A percentile compares a stretch with the other conserved stretches of the same genome.
phyloP scores from a whole-genome alignment of 2,113 vertebrate species.

The Deroptyus accipitrinus region DNA sequence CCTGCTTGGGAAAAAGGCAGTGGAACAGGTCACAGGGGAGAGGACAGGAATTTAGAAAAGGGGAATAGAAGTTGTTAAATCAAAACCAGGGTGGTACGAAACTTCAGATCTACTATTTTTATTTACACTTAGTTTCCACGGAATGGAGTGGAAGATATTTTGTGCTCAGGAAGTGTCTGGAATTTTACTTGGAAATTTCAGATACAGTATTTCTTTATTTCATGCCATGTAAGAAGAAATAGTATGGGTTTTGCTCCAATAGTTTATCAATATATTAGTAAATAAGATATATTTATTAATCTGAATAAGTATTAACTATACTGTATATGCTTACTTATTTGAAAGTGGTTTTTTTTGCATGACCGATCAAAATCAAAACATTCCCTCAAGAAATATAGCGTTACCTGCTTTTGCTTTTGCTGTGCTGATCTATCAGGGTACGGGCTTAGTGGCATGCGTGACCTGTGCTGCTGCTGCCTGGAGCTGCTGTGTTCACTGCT shows the following conservation, averaged over 20 bases:
- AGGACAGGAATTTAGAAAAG: background rate
- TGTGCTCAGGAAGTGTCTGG: background rate
- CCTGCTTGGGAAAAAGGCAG: fast-evolving
- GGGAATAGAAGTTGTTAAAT: background rate
- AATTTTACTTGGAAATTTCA: background rate
- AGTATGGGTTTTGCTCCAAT: background rate
- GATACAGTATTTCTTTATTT: background rate
- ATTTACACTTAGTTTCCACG: background rate
- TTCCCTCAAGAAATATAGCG: background rate
- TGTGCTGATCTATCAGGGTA: background rate
- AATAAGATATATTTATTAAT: background rate
- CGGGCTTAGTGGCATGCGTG: fast-evolving
- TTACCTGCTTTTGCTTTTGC: background rate
- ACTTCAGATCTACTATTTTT: background rate
- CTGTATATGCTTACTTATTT: background rate
- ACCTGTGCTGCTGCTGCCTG: background rate
- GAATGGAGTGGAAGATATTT: background rate
- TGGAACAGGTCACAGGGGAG: background rate
- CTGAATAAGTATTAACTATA: background rate
- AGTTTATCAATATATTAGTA: background rate
- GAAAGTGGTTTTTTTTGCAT: background rate
- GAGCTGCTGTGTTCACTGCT: fast-evolving
- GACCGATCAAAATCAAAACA: background rate
- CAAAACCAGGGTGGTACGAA: background rate
- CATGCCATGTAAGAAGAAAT: background rate